A percentile compares a stretch with the other conserved stretches of the same genome.
Conservation (phyloP, 2,888 invertebrate species). For the Agonopterix arenella region DNA sequence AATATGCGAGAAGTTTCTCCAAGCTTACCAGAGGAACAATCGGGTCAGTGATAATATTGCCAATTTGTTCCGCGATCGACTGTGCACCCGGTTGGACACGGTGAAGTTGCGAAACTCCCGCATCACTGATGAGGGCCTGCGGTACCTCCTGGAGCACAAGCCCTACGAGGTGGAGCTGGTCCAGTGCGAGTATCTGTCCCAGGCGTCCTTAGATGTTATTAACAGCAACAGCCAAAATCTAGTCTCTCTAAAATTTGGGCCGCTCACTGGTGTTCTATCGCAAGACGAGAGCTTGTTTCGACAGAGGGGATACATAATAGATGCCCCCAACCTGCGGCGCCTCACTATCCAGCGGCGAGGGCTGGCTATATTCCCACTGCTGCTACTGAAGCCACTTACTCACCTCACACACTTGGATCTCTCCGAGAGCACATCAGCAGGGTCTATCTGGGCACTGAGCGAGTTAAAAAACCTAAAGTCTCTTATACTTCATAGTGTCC, state of each 20-base stretch:
- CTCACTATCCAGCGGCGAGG: slow-evolving; percentile 76
- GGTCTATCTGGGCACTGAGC: slow-evolving; percentile 81
- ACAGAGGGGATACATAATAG: slow-evolving; percentile 70
- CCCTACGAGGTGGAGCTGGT: slow-evolving; percentile 85
- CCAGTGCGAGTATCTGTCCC: slow-evolving; percentile 82
- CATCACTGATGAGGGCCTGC: slow-evolving; percentile 83
- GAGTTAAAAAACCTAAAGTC: slow-evolving; percentile 82
- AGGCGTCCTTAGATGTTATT: slow-evolving; percentile 79
- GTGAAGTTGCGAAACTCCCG: slow-evolving; percentile 83
- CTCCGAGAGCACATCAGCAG: slow-evolving; percentile 79
- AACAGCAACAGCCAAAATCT: slow-evolving; percentile 83
- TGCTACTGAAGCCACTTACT: slow-evolving; percentile 77
- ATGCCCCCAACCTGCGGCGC: slow-evolving; percentile 76
- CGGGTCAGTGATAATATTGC: slow-evolving; percentile 82
- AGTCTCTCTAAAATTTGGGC: slow-evolving; percentile 82
- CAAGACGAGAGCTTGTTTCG: slow-evolving; percentile 55
- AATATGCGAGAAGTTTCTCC: slow-evolving; percentile 82
- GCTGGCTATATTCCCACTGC: slow-evolving; percentile 60
- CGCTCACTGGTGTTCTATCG: slow-evolving; percentile 79
- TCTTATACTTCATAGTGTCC: slow-evolving; percentile 89
- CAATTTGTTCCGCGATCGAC: slow-evolving; percentile 82
- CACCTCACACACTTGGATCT: slow-evolving; percentile 83
- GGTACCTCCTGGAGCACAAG: slow-evolving; percentile 83
- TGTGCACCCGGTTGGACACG: slow-evolving; percentile 80
- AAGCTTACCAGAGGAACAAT: slow-evolving; percentile 71